These are phyloP conservation scores for Gambusia yucatana DNA, from an alignment of 2,797 vertebrate species.

Conservation along the genomic window DNA sequence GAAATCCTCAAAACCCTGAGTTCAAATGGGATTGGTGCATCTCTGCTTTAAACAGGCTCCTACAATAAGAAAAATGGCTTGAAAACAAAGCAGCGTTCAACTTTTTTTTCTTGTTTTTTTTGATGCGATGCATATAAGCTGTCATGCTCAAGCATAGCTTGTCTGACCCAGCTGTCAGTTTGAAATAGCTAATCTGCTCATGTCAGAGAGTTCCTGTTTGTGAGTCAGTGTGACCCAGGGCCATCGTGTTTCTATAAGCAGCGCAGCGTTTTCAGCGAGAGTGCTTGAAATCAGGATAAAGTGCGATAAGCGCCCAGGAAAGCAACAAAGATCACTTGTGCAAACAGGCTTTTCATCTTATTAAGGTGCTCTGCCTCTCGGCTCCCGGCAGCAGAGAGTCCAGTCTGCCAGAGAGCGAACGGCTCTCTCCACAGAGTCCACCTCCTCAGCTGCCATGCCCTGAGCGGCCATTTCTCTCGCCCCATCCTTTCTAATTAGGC, in stretches of 20 bases:
- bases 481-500: constrained; percentile 73
- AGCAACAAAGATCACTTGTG: constrained; percentile 52
- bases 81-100: constrained; percentile 9
- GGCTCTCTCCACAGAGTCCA: constrained; percentile 35
- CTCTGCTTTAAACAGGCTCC: constrained; percentile 19
- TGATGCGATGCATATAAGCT: neutral
- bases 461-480: constrained; percentile 49
- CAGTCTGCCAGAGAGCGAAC: constrained; percentile 27
- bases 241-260: constrained; percentile 38
- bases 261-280: constrained; percentile 31
- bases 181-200: constrained; percentile 47
- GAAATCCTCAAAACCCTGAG: neutral
- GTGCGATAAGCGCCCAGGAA: constrained; percentile 57
- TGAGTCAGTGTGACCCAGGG: constrained; percentile 43
- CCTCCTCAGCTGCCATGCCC: constrained; percentile 40
- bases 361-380: constrained; percentile 39
- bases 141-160: neutral
- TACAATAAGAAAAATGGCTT: constrained; percentile 15
- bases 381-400: constrained; percentile 45
- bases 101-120: neutral
- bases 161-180: neutral
- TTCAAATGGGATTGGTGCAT: neutral
- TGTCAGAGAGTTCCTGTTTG: constrained; percentile 52
- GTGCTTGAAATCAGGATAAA: constrained; percentile 60
- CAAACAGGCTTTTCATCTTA: constrained; percentile 53